Evolutionary conservation across 2,888 invertebrate genomes (phyloP).

Genomic region (Caenorhabditis imperialis): DNA sequence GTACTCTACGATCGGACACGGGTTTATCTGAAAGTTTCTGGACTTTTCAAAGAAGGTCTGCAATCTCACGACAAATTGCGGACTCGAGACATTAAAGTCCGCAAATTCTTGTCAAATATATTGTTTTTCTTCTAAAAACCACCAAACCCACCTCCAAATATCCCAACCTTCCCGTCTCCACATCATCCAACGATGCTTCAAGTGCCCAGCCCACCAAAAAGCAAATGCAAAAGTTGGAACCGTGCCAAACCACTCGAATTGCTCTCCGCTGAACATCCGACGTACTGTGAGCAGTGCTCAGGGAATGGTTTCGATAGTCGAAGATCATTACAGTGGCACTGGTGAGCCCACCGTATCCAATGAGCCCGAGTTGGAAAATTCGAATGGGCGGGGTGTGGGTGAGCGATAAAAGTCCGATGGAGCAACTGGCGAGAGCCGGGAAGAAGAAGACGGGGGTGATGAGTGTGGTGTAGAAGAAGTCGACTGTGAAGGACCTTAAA

Average conservation of each 20-base stretch:
- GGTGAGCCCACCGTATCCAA: conserved; percentile 6
- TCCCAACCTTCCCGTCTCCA: not conserved
- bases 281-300: not conserved
- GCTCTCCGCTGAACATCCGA: not conserved
- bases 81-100: no score
- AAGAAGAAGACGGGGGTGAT: conserved; percentile 15
- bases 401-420: conserved; percentile 5
- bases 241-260: conserved; percentile 4
- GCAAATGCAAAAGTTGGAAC: conserved; percentile 6
- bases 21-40: conserved; percentile 12
- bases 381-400: not conserved
- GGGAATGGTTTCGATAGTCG: conserved; percentile 10
- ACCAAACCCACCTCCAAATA: conserved; percentile 6
- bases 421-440: conserved; percentile 9
- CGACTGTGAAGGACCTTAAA: conserved; percentile 10
- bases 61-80: no score
- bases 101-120: no score
- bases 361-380: conserved; percentile 8
- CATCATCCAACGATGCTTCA: not conserved
- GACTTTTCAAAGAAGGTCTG: no score
- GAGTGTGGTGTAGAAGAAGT: conserved; percentile 13
- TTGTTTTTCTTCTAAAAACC: no score
- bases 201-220: not conserved
- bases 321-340: conserved; percentile 7
- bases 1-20: conserved; percentile 8